Conservation (phyloP, 2,113 vertebrate species). For the Trichomycterus rosablanca region DNA sequence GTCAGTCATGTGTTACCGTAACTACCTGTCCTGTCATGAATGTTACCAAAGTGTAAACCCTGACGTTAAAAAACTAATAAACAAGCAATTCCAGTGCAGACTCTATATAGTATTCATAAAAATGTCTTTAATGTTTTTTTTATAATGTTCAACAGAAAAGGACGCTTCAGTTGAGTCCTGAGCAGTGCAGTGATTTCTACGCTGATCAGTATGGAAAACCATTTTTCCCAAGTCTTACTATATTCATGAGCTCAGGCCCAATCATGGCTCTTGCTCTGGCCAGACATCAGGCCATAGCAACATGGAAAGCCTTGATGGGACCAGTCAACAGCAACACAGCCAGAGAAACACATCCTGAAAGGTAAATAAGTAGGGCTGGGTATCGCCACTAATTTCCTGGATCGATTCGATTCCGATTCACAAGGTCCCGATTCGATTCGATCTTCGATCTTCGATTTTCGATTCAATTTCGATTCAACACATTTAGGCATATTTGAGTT, state of each 20-base stretch:
- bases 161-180: conserved; percentile 82
- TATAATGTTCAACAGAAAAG: conserved; percentile 69
- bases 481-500: too few species aligned
- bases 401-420: too few species aligned
- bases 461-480: too few species aligned
- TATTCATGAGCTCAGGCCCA: conserved; percentile 94
- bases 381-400: too few species aligned
- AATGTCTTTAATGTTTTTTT: background rate
- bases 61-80: too few species aligned
- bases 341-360: conserved; percentile 77
- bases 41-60: too few species aligned
- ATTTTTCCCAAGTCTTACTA: conserved; percentile 85
- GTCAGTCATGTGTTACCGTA: too few species aligned
- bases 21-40: too few species aligned
- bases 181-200: conserved; percentile 94
- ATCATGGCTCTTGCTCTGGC: conserved; percentile 77
- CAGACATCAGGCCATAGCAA: conserved; percentile 72
- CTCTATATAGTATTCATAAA: too few species aligned
- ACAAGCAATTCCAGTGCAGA: too few species aligned
- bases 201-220: conserved; percentile 83
- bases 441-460: too few species aligned
- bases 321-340: conserved; percentile 75
- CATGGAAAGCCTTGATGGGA: conserved; percentile 87
- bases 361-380: conserved; percentile 76
- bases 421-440: too few species aligned